A percentile compares a stretch with the other conserved stretches of the same genome.
These are phyloP conservation scores for Idris sp. DNA, from an alignment of 1,140 invertebrate species.

Conservation along the genomic window DNA sequence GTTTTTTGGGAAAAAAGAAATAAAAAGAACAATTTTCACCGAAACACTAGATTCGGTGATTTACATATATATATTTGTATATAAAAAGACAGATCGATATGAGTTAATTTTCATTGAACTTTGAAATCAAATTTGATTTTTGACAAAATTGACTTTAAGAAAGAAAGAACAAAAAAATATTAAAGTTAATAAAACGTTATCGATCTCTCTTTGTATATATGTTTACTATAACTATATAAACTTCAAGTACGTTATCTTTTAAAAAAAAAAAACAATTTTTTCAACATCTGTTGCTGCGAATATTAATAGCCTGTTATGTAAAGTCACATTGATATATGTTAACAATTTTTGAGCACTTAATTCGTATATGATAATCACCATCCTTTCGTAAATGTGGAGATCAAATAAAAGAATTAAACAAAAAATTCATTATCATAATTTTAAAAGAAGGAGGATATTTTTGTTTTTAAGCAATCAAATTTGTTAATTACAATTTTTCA, in stretches of 20 bases:
- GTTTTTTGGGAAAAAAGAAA: constrained; percentile 31
- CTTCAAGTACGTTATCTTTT: constrained; percentile 53
- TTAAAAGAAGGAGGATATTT: too few species aligned
- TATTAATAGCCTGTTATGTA: constrained; percentile 21
- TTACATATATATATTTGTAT: constrained; percentile 35
- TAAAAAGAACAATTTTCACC: constrained; percentile 18
- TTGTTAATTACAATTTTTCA: too few species aligned
- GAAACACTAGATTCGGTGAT: constrained; percentile 51
- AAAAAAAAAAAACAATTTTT: constrained; percentile 28
- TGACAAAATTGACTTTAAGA: too few species aligned
- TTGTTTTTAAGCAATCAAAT: too few species aligned
- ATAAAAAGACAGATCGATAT: constrained; percentile 53
- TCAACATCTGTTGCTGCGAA: constrained; percentile 51
- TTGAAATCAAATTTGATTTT: too few species aligned
- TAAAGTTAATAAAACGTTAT: too few species aligned
- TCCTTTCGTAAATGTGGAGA: constrained; percentile 21
- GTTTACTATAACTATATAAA: constrained; percentile 39
- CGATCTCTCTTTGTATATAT: constrained; percentile 55
- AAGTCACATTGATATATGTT: constrained; percentile 33
- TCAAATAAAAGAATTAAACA: too few species aligned
- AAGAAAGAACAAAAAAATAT: too few species aligned
- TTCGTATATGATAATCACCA: constrained; percentile 39
- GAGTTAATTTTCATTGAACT: too few species aligned
- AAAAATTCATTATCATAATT: too few species aligned
- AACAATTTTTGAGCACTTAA: constrained; percentile 40